Evolutionary conservation across 2,888 invertebrate species (phyloP).

Genomic region (Danaus chrysippus): DNA sequence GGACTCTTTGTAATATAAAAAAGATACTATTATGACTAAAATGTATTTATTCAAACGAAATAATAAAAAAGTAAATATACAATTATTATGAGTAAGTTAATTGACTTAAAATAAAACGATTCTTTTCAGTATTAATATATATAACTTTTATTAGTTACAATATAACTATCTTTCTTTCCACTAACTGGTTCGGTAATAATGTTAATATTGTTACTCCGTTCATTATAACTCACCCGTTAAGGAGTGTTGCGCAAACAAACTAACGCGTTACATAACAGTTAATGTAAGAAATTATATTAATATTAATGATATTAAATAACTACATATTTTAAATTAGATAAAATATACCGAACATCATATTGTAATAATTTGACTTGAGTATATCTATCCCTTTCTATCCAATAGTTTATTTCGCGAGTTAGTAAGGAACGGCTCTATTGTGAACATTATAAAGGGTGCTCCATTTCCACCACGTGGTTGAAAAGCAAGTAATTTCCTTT

Average conservation of each 20-base stretch:
- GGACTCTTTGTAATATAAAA: not conserved
- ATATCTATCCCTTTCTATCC: slow-evolving; percentile 31
- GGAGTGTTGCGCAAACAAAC: too few relatives aligned
- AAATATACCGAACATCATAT: not conserved
- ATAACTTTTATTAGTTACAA: not conserved
- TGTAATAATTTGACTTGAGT: slow-evolving; percentile 26
- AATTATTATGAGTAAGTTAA: not conserved
- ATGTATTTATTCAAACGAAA: too few relatives aligned
- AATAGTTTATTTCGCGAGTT: slow-evolving; percentile 34
- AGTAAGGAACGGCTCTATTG: slow-evolving; percentile 48
- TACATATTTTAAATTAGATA: too few relatives aligned
- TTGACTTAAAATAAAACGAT: not conserved
- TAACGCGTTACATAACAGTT: too few relatives aligned
- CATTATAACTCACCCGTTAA: too few relatives aligned
- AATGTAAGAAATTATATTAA: too few relatives aligned
- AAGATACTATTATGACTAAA: not conserved
- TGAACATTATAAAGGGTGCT: slow-evolving; percentile 64
- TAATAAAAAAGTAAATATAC: too few relatives aligned
- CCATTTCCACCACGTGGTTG: slow-evolving; percentile 70
- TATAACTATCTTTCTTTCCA: not conserved
- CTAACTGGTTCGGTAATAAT: not conserved
- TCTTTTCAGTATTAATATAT: not conserved
- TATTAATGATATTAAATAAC: too few relatives aligned
- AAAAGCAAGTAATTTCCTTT: slow-evolving; percentile 48
- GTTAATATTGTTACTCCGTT: too few relatives aligned